These are phyloP conservation scores for Sebastes umbrosus DNA, from an alignment of 2,797 vertebrate species.

Conservation along the genomic window DNA sequence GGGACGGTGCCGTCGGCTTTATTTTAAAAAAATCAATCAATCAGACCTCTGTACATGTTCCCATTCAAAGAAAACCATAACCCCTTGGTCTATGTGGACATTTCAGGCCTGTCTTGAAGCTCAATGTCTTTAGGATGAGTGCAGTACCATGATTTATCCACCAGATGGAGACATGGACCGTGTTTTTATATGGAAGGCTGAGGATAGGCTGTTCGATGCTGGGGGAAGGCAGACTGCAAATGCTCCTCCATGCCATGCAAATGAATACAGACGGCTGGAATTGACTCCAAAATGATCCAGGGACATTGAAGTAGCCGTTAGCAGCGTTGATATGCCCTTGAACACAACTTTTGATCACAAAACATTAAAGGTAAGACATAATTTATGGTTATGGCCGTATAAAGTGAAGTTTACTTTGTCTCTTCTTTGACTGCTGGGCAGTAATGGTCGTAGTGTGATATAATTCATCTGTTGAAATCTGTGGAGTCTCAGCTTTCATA, in stretches of 20 bases:
- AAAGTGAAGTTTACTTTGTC: neutral
- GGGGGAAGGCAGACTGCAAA: neutral
- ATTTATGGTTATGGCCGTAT: neutral
- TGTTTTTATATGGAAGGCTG: neutral
- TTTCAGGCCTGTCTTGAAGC: neutral
- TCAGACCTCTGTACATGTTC: neutral
- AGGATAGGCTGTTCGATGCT: neutral
- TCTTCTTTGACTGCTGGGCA: too few species aligned
- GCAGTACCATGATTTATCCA: neutral
- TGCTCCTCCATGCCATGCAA: neutral
- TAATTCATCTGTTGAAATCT: neutral
- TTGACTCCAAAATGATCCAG: neutral
- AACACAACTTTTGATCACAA: neutral
- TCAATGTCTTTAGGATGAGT: neutral
- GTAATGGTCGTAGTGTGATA: too few species aligned
- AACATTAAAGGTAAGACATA: neutral
- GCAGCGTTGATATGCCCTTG: neutral
- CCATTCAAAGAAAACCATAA: neutral
- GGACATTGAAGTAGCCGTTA: neutral
- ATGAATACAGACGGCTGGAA: neutral
- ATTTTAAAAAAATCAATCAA: neutral
- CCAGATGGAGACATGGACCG: neutral
- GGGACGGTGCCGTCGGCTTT: too few species aligned
- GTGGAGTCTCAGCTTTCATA: neutral
- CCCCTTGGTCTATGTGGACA: neutral